A percentile compares a stretch with the other conserved stretches of the same genome.
Conservation (phyloP, 2,797 vertebrate species). For the Pelochelys cantorii region DNA sequence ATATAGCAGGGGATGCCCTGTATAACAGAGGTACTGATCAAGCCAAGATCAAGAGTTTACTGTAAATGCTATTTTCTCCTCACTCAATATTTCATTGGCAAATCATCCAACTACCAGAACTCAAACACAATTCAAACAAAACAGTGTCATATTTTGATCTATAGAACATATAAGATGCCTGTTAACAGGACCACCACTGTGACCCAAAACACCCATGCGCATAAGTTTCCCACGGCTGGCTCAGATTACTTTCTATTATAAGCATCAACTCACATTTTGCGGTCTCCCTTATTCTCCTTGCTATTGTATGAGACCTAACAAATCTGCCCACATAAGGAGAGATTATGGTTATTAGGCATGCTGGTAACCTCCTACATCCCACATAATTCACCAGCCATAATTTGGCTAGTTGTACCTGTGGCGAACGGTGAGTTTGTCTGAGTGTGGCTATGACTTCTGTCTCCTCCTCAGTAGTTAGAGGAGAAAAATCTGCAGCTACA, state of each 20-base stretch:
- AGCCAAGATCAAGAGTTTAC: not conserved
- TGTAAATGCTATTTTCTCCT: conserved; percentile 20
- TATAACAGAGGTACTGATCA: not conserved
- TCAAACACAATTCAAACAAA: not conserved
- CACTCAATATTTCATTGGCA: not conserved
- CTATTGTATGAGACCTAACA: not conserved
- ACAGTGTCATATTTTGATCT: conserved; percentile 28
- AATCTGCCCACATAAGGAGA: not conserved
- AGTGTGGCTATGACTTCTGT: not conserved
- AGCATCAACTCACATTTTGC: not conserved
- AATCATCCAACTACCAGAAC: not conserved
- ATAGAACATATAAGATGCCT: not conserved
- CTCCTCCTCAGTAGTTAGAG: not conserved
- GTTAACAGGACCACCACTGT: not conserved
- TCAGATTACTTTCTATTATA: not conserved
- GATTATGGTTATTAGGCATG: not conserved
- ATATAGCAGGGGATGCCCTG: no score
- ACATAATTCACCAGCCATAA: not conserved
- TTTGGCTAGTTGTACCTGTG: not conserved
- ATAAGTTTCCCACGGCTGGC: not conserved
- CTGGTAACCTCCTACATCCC: not conserved
- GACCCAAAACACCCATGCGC: not conserved
- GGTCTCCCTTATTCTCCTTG: not conserved
- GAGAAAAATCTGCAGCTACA: not conserved
- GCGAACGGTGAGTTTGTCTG: not conserved